Percentiles rank a stretch among this genome's conserved stretches.
phyloP scores from a whole-genome alignment of 2,797 vertebrate genomes.

The Poecilia picta region DNA sequence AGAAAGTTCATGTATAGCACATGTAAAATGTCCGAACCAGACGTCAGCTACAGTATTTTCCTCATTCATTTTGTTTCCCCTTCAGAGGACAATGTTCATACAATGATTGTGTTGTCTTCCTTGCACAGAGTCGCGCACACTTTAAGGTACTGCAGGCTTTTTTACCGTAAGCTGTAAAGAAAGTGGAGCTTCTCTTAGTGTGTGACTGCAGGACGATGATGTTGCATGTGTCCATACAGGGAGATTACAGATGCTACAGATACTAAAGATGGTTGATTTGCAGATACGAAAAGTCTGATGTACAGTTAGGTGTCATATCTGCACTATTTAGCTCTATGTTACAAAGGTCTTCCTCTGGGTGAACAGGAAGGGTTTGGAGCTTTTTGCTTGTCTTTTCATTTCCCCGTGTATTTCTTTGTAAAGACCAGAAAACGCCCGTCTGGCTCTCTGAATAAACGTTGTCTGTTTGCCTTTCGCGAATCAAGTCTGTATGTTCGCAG shows the following conservation, averaged over 20 bases:
- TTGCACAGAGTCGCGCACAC: constrained; percentile 74
- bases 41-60: constrained; percentile 69
- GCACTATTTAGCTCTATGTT: constrained; percentile 28
- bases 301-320: constrained; percentile 22
- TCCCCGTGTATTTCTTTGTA: constrained; percentile 38
- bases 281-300: constrained; percentile 16
- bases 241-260: constrained; percentile 17
- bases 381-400: constrained; percentile 41
- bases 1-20: constrained; percentile 72
- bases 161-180: constrained; percentile 57
- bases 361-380: constrained; percentile 26
- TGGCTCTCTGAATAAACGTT: constrained; percentile 54
- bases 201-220: constrained; percentile 29
- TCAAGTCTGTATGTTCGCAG: constrained; percentile 58
- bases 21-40: constrained; percentile 70
- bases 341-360: constrained; percentile 33
- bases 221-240: constrained; percentile 52
- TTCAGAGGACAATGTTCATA: constrained; percentile 69
- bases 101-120: constrained; percentile 77
- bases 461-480: constrained; percentile 53
- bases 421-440: constrained; percentile 39
- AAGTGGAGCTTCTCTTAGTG: constrained; percentile 33
- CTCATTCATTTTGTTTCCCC: constrained; percentile 25
- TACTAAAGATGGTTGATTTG: constrained; percentile 12
- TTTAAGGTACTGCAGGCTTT: constrained; percentile 65